Base-by-base conservation (phyloP, 1,140 invertebrate species). In the Mya arenaria region DNA sequence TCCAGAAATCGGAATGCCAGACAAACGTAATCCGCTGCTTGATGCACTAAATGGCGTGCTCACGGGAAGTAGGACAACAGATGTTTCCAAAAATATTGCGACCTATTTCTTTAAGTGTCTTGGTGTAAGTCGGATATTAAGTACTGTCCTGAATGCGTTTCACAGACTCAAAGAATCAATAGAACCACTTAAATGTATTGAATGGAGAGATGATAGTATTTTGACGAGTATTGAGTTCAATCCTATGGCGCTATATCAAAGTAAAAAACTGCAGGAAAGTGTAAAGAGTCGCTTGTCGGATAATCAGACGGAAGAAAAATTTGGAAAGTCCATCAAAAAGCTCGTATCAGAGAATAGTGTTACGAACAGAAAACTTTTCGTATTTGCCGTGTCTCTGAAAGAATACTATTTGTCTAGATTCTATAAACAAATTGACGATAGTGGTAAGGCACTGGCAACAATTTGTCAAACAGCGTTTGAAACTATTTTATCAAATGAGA, bases 51-150 rank as follows among this genome's bases (percentile, higher is more conserved):
- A 62, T 44, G 73, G 36, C 2, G 56, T 62, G 0, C 19, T 63
- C 0, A 17, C 13, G 1, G 60, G 73, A 1, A 56, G 44, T 36
- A 25, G 5, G 10, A 32, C 41, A 4, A 36, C 5, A 1, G 1
- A 17, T 30, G 25, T 63, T 19, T 1, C 23, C 17, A 30, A 56
- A 13, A 2, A 37, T 5, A n/a, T 75, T 23, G 10, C 39, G 34
- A 19, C 34, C 17, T 75, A 32, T 30, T 63, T 75, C 52, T 36
- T 75, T 23, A 75, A 63, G 37, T 25, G 5, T 28, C 36, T 75
- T 44, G 60, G 60, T 1, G 10, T 34, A 10, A 52, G 23, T 10
- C n/a, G n/a, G 15, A 13, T 41, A 62, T n/a, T 48, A 34, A 0
- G 17, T 19, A 63, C 19, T 8, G 36, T 75, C 3, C 28, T 13